These are phyloP conservation scores for Diachasma alloeum DNA, from an alignment of 1,140 invertebrate genomes.

Conservation along the genomic window DNA sequence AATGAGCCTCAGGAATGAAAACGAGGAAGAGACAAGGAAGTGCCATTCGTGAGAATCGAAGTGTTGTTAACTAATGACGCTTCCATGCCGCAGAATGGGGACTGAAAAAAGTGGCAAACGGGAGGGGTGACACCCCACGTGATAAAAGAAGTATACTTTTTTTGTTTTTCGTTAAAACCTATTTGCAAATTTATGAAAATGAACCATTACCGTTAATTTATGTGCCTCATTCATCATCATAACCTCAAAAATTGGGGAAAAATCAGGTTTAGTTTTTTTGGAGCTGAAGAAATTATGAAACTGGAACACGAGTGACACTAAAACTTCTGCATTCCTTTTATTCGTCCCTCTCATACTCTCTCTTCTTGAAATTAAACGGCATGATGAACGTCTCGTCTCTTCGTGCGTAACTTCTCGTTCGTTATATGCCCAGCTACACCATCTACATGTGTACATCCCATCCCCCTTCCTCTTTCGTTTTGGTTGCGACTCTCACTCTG, in stretches of 20 bases:
- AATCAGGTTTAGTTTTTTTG: neutral
- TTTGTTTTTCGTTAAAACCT: neutral
- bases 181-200: neutral
- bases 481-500: constrained; percentile 19
- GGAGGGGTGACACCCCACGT: neutral
- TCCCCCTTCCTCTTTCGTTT: neutral
- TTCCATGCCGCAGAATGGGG: neutral
- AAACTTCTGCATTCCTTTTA: neutral
- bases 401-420: constrained; percentile 1
- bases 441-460: neutral
- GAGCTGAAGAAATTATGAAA: neutral
- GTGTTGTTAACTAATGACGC: constrained; percentile 56
- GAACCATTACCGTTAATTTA: neutral
- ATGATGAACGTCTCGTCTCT: constrained; percentile 25
- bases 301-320: neutral
- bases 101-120: neutral
- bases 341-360: neutral
- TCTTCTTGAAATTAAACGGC: constrained; percentile 35
- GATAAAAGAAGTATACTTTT: neutral
- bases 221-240: too few species aligned
- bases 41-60: constrained; percentile 35
- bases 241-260: too few species aligned
- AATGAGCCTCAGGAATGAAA: constrained; percentile 2
- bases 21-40: constrained; percentile 2
- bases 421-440: constrained; percentile 11